A percentile compares a stretch with the other conserved stretches of the same genome.
These are phyloP conservation scores for Bradynema listronoti DNA, from an alignment of 1,140 invertebrate species.

Conservation along the genomic window DNA sequence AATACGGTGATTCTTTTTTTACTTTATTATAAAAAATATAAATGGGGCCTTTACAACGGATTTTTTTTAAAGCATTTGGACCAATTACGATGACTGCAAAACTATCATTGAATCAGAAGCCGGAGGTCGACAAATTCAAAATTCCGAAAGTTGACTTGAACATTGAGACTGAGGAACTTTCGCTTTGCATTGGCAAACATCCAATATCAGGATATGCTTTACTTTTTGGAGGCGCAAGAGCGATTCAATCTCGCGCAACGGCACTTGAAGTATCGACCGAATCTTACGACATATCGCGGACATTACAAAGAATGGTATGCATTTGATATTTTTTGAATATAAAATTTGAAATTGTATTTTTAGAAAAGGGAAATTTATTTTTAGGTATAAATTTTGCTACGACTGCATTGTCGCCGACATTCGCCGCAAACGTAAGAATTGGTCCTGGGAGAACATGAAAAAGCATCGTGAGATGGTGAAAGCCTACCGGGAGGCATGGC, in stretches of 20 bases:
- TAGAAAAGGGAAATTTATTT: slow-evolving; percentile 74
- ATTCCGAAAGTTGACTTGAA: slow-evolving; percentile 79
- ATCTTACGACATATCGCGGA: slow-evolving; percentile 67
- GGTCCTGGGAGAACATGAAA: slow-evolving; percentile 83
- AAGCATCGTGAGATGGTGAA: slow-evolving; percentile 70
- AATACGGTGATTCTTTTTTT: slow-evolving; percentile 71
- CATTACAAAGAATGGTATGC: slow-evolving; percentile 70
- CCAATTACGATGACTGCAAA: slow-evolving; percentile 83
- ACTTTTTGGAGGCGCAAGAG: slow-evolving; percentile 76
- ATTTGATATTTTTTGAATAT: background rate
- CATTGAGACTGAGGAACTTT: slow-evolving; percentile 77
- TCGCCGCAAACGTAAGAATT: slow-evolving; percentile 68
- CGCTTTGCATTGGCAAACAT: slow-evolving; percentile 64
- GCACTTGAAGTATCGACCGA: slow-evolving; percentile 78
- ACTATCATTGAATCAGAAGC: slow-evolving; percentile 82
- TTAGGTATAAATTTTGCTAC: slow-evolving; percentile 84
- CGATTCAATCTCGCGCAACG: slow-evolving; percentile 70
- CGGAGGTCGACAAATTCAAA: slow-evolving; percentile 76
- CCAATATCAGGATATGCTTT: slow-evolving; percentile 78
- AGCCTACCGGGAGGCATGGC: slow-evolving; percentile 70
- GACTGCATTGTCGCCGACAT: slow-evolving; percentile 73
- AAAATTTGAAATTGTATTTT: slow-evolving; percentile 12
- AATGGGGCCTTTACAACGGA: background rate
- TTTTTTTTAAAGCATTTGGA: slow-evolving; percentile 69
- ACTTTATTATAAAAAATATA: background rate